Base-by-base conservation (phyloP, 2,888 invertebrate genomes). In the Chrysolina americana region DNA sequence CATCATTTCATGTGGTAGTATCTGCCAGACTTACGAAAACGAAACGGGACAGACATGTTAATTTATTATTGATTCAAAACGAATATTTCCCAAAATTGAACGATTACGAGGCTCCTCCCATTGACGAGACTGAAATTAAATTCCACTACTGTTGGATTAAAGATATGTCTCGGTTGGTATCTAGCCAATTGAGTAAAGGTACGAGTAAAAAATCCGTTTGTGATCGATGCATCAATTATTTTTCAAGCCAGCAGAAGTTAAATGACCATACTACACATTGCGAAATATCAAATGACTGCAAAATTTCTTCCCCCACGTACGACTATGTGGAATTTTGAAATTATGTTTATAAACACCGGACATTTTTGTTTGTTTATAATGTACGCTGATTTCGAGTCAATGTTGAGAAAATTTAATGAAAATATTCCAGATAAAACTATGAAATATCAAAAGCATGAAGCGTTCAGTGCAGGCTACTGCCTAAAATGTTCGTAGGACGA, bases 401-500 rank as follows among this genome's bases (percentile, higher is more conserved):
- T 53, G 8, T 53, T 53, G 53, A 21, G 9, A 53, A 53, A 21
- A 53, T 21, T 4, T 6, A 9, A 21, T n/a, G 21, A 53, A 53
- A 53, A 21, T 5, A 48, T n/a, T 13, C 6, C 48, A 1, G 19
- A 53, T 13, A 19, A 53, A 53, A 53, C 21, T 53, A 53, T 9
- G 15, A 53, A 53, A 53, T 53, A 53, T 15, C 53, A 53, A 21
- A 53, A 21, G 21, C 68, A 73, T 68, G 48, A 13, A 28, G 19
- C 78, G 8, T 80, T 74, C 68, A 79, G 77, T 72, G 76, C 78
- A 17, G 81, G 76, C 2, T 82, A 79, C 59, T 82, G 80, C 78
- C 66, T 83, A 6, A 77, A 80, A 64, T 82, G 82, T 74, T 74
- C 73, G 10, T 80, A 79, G 69, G 80, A 83, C 76, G 78, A 81